phyloP scores from a whole-genome alignment of 2,888 invertebrate species.

The Keiferia lycopersicella region DNA sequence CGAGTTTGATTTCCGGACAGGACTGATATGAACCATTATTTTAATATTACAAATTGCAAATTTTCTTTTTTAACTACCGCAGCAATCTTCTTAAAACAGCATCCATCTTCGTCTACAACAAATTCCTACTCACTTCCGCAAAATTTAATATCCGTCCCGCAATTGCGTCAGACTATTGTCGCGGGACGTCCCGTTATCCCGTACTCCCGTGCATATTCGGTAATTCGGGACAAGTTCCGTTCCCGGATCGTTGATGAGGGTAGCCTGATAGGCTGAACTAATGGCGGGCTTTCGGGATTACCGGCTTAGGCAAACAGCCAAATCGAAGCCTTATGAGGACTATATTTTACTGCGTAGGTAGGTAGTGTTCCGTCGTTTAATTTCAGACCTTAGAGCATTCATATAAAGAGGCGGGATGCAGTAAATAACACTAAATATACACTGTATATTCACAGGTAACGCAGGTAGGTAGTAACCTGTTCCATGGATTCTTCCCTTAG shows the following conservation, averaged over 20 bases:
- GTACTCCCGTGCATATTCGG: neutral
- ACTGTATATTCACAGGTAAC: too few species aligned
- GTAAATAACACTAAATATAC: too few species aligned
- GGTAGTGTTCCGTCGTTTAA: too few species aligned
- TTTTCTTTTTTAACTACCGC: too few species aligned
- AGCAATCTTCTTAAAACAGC: neutral
- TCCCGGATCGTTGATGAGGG: neutral
- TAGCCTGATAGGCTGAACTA: neutral
- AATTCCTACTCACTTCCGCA: neutral
- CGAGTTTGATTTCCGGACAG: too few species aligned
- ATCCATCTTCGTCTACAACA: neutral
- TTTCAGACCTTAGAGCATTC: too few species aligned
- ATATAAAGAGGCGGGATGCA: too few species aligned
- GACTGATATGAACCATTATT: too few species aligned
- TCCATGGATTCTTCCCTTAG: too few species aligned
- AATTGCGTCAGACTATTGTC: neutral
- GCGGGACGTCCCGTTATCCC: slow-evolving; percentile 6
- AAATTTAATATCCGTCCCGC: slow-evolving; percentile 13
- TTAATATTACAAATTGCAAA: too few species aligned
- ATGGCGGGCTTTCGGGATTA: slow-evolving; percentile 9
- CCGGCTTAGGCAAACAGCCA: neutral
- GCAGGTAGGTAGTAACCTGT: too few species aligned
- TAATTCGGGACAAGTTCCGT: slow-evolving; percentile 7
- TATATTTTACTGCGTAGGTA: neutral
- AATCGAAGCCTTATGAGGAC: neutral